Base-by-base conservation (phyloP, 1,140 invertebrate genomes). In the Atopsyche davidsoni region DNA sequence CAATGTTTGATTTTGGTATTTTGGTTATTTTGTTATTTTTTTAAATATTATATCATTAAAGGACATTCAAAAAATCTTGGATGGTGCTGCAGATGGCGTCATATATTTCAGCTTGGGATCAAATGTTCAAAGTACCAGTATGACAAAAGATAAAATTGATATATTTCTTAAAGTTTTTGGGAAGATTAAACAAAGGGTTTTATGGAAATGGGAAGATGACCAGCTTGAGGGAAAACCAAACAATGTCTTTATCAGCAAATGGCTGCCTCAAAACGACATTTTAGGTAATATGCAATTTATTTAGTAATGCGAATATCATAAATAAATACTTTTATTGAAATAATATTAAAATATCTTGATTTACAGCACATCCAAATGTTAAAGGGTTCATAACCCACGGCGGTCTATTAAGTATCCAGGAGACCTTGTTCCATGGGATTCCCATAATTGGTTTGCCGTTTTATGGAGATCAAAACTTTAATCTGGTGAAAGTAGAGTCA, bases 191-290 rank as follows among this genome's bases (percentile, higher is more conserved):
- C 74, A 79, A 28, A 77, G 72, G 18, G 71, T 85, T 0, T 51
- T 85, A 0, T 83, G 79, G 81, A 85, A 85, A 60, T 85, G 75
- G 69, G 81, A 85, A 60, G 71, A 70, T 3, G 71, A 77, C 2
- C 57, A 62, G 19, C 53, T 81, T 2, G 63, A 72, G 0, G 64
- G 65, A 1, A 72, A 77, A 50, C 70, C 80, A 0, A 51, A 64
- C 0, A 87, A 87, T 67, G 67, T 88, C 0, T 70, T 77, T 36
- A 61, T 81, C 1, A 69, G 67, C 21, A 77, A 76, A 31, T 87
- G 85, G 84, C 62, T 85, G 2, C 83, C 83, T 0, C 84, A 88
- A 59, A 78, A 77, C 46, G 83, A 84, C 59, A 69, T 86, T 51
- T 63, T 86, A 55, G 76, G 81, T 83, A 60, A 71, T 63, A 64